Conservation (phyloP, 30 jellyfish, hydroid and myxozoan genomes). For the Haliclystus octoradiatus region DNA sequence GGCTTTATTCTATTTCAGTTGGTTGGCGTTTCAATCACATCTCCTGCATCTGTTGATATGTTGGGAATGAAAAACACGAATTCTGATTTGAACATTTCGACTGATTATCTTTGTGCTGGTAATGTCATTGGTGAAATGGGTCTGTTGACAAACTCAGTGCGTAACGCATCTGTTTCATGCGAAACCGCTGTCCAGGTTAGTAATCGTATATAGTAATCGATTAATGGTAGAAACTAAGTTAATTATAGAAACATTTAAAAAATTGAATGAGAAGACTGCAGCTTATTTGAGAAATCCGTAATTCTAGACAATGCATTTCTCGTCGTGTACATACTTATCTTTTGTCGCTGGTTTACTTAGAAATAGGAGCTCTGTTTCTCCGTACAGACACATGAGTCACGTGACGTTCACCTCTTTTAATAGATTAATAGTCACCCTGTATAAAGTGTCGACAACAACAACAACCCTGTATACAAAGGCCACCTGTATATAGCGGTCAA, state of each 20-base stretch:
- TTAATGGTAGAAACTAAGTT: not conserved
- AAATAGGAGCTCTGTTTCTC: too few relatives aligned
- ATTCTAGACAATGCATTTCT: too few relatives aligned
- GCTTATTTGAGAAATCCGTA: too few relatives aligned
- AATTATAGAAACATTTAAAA: not conserved
- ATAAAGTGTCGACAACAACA: too few relatives aligned
- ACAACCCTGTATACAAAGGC: too few relatives aligned
- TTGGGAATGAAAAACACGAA: not conserved
- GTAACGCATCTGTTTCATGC: conserved; percentile 82
- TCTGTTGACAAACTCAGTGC: conserved; percentile 45
- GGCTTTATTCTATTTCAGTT: conserved; percentile 36
- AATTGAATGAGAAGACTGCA: too few relatives aligned
- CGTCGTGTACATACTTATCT: too few relatives aligned
- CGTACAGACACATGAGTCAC: too few relatives aligned
- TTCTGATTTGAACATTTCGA: conserved; percentile 55
- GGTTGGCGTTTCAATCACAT: conserved; percentile 72
- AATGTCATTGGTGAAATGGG: conserved; percentile 95
- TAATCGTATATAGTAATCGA: not conserved
- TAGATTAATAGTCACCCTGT: too few relatives aligned
- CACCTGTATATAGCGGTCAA: too few relatives aligned
- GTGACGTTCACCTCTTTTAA: too few relatives aligned
- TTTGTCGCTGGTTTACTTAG: too few relatives aligned
- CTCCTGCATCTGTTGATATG: conserved; percentile 3
- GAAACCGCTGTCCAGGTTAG: conserved; percentile 96
- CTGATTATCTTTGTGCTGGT: conserved; percentile 81